Evolutionary conservation across 2,888 invertebrate genomes (phyloP), one percentile per base, ranked within the genome.

Genomic region (Synergus itoensis): DNA sequence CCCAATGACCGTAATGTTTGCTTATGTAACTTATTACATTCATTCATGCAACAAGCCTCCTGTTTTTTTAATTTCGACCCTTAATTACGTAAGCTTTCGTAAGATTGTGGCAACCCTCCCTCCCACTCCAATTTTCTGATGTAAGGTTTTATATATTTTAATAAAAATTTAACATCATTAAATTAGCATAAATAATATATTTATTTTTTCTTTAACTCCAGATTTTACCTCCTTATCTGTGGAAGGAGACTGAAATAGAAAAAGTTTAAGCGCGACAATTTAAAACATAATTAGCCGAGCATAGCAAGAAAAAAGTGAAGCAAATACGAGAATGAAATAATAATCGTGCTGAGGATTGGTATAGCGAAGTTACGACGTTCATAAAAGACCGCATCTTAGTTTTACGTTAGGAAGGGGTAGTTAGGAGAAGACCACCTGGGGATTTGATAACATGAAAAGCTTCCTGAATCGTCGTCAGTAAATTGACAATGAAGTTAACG

Each of bases 301-400:
- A 18, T 67, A 28, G 28, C 16, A 48, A 48, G 45, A 8, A 28
- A 43, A 69, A 48, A 69, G 48, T 53, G 45, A 16, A 73, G 53
- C 4, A 48, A 45, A 48, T 36, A 53, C 28, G 53, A 53, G 53
- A 73, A n/a, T 53, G 53, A 53, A 73, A 73, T 36, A 53, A 73
- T 73, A 73, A 73, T 53, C 53, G 36, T 36, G 53, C n/a, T 53
- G 14, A 36, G 36, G n/a, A 73, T 73, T 36, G 53, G 73, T 48
- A 36, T 40, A 5, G 53, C 11, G 43, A 63, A 80, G 28, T 79
- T 79, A 81, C 65, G 78, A 41, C 69, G 63, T 77, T 67, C 76
- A 77, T 79, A 82, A 80, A 79, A 43, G 60, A 63, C 45, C 43
- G 60, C 69, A 40, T 78, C 67, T 80, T 67, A 79, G 77, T 67